A percentile compares a stretch with the other conserved stretches of the same genome.
phyloP scores from a whole-genome alignment of 2,888 invertebrate species.

The Synanthedon formicaeformis region DNA sequence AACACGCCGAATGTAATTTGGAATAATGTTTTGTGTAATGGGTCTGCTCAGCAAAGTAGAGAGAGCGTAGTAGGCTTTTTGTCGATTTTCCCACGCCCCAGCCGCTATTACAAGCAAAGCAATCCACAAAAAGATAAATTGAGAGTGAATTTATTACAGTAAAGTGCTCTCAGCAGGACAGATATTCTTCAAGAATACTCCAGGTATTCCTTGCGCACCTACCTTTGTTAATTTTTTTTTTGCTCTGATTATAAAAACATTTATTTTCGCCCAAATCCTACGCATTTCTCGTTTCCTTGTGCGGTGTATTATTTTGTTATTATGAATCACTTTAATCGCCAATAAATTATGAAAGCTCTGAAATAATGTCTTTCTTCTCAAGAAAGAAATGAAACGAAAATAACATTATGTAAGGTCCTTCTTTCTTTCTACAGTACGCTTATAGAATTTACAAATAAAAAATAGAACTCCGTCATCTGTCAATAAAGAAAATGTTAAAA shows the following conservation, averaged over 20 bases:
- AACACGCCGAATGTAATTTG: conserved; percentile 53
- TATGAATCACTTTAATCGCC: background rate
- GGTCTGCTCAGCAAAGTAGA: conserved; percentile 41
- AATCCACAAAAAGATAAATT: conserved; percentile 59
- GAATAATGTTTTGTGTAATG: conserved; percentile 59
- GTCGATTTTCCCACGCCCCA: conserved; percentile 36
- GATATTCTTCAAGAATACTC: conserved; percentile 37
- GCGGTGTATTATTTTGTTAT: background rate
- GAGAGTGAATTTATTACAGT: conserved; percentile 50
- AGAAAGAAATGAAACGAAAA: too few relatives aligned
- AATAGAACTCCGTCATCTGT: too few relatives aligned
- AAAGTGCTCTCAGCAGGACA: conserved; percentile 56
- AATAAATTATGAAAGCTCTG: background rate
- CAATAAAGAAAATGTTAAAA: too few relatives aligned
- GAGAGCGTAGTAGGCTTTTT: conserved; percentile 39
- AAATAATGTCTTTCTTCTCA: background rate
- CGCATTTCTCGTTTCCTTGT: background rate
- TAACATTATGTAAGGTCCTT: too few relatives aligned
- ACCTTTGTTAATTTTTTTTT: background rate
- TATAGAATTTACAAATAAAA: too few relatives aligned
- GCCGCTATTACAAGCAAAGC: conserved; percentile 40
- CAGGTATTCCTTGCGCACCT: conserved; percentile 38
- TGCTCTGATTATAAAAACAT: background rate
- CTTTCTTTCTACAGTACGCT: too few relatives aligned
- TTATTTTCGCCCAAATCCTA: background rate